Conservation (phyloP, 2,888 invertebrate genomes). For the Matsumyia berberina region DNA sequence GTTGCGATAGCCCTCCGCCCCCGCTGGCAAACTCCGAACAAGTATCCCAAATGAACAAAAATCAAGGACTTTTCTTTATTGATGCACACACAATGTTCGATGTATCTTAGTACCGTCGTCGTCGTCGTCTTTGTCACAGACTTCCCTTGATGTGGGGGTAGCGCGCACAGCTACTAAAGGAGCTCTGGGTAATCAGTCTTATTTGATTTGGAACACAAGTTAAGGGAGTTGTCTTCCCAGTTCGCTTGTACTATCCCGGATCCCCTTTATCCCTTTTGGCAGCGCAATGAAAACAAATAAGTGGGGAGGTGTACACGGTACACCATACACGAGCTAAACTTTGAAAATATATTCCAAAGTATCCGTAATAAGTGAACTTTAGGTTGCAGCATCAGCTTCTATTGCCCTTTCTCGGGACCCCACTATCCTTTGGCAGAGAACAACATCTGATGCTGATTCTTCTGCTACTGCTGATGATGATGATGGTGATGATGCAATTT, state of each 20-base stretch:
- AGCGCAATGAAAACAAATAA: slow-evolving; percentile 35
- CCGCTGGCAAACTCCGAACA: slow-evolving; percentile 12
- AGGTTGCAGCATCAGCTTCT: slow-evolving; percentile 36
- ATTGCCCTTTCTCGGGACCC: slow-evolving; percentile 22
- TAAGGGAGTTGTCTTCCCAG: slow-evolving; percentile 63
- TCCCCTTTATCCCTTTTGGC: slow-evolving; percentile 8
- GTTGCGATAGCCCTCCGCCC: slow-evolving; percentile 6
- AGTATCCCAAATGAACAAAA: slow-evolving; percentile 65
- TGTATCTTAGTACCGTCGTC: slow-evolving; percentile 29
- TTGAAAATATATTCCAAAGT: slow-evolving; percentile 53
- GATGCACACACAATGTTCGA: slow-evolving; percentile 23
- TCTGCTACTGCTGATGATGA: slow-evolving; percentile 52
- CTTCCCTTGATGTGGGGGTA: neutral
- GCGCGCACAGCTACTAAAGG: neutral
- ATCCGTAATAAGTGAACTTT: slow-evolving; percentile 60
- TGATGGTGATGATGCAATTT: slow-evolving; percentile 67
- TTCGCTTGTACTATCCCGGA: slow-evolving; percentile 25
- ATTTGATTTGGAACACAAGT: slow-evolving; percentile 75
- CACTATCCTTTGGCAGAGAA: neutral
- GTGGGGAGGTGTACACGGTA: slow-evolving; percentile 20
- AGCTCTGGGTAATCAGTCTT: slow-evolving; percentile 74
- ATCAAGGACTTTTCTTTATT: slow-evolving; percentile 62
- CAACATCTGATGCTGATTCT: slow-evolving; percentile 54
- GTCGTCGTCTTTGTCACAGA: neutral
- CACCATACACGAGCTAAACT: slow-evolving; percentile 44